A percentile compares a stretch with the other conserved stretches of the same genome.
Evolutionary conservation across 1,140 invertebrate species (phyloP).

Genomic region (Drosophila jambulina): DNA sequence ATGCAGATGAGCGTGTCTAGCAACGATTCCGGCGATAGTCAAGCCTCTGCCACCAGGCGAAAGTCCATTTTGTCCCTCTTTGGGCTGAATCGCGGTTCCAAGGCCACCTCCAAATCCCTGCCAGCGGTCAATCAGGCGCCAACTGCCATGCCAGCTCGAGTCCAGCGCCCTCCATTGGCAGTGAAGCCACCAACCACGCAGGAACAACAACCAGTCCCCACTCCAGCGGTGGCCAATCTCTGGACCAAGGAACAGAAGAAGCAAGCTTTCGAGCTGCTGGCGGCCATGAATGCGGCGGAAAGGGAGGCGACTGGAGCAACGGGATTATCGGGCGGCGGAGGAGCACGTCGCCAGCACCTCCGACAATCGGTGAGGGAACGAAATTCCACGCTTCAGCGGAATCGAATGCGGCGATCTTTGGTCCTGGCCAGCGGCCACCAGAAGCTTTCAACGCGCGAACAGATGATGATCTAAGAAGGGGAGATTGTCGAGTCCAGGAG

Average conservation of each 20-base stretch:
- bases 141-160: background rate
- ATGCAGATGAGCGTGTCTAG: slow-evolving; percentile 75
- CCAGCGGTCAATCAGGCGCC: slow-evolving; percentile 21
- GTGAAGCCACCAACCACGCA: slow-evolving; percentile 43
- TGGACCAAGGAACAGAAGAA: slow-evolving; percentile 86
- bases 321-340: slow-evolving; percentile 1
- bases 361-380: slow-evolving; percentile 73
- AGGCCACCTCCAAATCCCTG: slow-evolving; percentile 39
- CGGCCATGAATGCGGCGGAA: slow-evolving; percentile 85
- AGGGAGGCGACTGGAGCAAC: slow-evolving; percentile 35
- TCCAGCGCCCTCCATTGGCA: slow-evolving; percentile 50
- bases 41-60: slow-evolving; percentile 61
- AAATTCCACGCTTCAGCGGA: slow-evolving; percentile 66
- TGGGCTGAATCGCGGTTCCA: slow-evolving; percentile 61
- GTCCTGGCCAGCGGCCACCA: slow-evolving; percentile 43
- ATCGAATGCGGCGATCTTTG: slow-evolving; percentile 71
- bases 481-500: slow-evolving; percentile 3
- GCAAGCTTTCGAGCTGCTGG: slow-evolving; percentile 85
- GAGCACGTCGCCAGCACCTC: slow-evolving; percentile 59
- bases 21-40: slow-evolving; percentile 68
- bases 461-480: slow-evolving; percentile 60
- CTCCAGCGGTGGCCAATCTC: slow-evolving; percentile 56
- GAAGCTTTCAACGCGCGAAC: slow-evolving; percentile 58
- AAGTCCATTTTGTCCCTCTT: slow-evolving; percentile 78
- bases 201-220: slow-evolving; percentile 42